phyloP scores from a whole-genome alignment of 1,140 invertebrate species.

The Trachymyrmex septentrionalis region DNA sequence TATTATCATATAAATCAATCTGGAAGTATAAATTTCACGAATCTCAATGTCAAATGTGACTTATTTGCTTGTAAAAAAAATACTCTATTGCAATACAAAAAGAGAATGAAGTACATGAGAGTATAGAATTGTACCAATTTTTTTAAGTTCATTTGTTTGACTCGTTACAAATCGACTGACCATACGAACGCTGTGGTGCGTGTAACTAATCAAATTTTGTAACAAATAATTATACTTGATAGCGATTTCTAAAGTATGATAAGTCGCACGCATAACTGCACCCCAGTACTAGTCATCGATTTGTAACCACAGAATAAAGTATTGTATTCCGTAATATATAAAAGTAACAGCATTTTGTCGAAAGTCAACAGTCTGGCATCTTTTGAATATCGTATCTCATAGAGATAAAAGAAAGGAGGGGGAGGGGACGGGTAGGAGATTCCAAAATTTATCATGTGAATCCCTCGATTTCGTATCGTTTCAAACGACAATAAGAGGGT shows the following conservation, averaged over 20 bases:
- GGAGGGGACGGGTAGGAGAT: background rate
- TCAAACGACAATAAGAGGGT: conserved; percentile 47
- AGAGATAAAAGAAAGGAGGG: background rate
- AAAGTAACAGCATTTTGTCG: background rate
- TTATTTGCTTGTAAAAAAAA: background rate
- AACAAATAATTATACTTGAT: too few species aligned
- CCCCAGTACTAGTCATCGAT: too few species aligned
- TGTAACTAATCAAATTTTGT: too few species aligned
- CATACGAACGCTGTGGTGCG: too few species aligned
- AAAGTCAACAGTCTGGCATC: conserved; percentile 4
- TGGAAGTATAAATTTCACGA: background rate
- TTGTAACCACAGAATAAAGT: too few species aligned
- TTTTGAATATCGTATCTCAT: background rate
- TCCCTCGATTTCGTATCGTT: conserved; percentile 24
- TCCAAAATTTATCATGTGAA: conserved; percentile 56
- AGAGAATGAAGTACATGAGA: too few species aligned
- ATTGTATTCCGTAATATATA: background rate
- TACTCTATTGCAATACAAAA: background rate
- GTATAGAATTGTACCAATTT: background rate
- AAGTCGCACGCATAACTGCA: too few species aligned
- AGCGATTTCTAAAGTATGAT: too few species aligned
- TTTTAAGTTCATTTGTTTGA: too few species aligned
- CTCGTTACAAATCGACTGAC: too few species aligned
- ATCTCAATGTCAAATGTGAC: background rate
- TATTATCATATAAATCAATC: background rate